Evolutionary conservation across 2,888 invertebrate genomes (phyloP), one percentile per base, ranked within the genome.

Genomic region (Acronicta leporina): DNA sequence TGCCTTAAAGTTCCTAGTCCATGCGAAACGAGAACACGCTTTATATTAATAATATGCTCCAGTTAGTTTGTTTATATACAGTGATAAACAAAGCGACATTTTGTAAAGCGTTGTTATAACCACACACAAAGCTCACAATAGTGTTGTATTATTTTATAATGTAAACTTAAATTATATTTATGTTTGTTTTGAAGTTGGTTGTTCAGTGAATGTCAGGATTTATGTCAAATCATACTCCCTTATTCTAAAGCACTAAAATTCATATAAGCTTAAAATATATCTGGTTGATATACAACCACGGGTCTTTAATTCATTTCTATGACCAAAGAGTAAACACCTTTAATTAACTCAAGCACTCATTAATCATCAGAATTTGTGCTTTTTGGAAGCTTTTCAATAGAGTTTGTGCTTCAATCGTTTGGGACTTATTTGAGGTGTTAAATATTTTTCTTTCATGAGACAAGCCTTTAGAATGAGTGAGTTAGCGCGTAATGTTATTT

Each of bases 101-200:
- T 54, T 74, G 55, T 70, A 71, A 76, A 77, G 63, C 70, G 70
- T 78, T 79, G 73, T 83, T 84, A 87, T 88, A 90, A 90, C 90
- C 88, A 90, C 90, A 91, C 87, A 89, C 90, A 89, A 90, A 90
- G 90, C 90, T 83, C 86, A 81, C 77, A 75, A 68, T 58, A 60
- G 69, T 75, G 59, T 62, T 58, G 53, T 57, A 61, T 63, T 67
- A 69, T 62, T 65, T 66, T 65, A 70, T 45, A 48, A 63, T 53
- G 44, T 66, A 76, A 68, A 53, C 64, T 80, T 69, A 68, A 60
- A 62, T 55, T 48, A 58, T 64, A 57, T 45, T 52, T 58, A 70
- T 46, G 72, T 72, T 40, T 33, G 14, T 46, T 15, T 15, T 49
- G 45, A 54, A 73, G 63, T 72, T 59, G 68, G 71, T 75, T 75